Conservation (phyloP, 2,797 vertebrate genomes). For the Carcharodon carcharias region DNA sequence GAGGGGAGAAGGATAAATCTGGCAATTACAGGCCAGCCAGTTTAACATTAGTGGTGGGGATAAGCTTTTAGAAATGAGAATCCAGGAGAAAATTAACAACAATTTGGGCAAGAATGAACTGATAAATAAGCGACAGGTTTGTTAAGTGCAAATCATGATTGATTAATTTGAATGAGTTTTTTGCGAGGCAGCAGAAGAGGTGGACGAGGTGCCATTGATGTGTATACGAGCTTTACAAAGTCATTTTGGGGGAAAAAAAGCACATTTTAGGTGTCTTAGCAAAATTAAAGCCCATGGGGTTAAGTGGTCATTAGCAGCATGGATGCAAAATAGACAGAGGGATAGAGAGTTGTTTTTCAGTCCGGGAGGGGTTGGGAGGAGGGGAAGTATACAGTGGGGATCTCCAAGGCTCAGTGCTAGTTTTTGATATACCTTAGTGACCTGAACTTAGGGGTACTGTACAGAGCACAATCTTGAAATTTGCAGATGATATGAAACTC, state of each 20-base stretch:
- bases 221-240: not conserved
- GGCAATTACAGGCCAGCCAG: not conserved
- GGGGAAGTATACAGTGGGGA: not conserved
- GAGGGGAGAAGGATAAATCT: not conserved
- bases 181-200: not conserved
- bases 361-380: too few relatives aligned
- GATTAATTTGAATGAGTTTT: not conserved
- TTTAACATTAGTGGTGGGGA: not conserved
- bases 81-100: not conserved
- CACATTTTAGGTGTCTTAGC: not conserved
- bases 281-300: not conserved
- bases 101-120: not conserved
- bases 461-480: not conserved
- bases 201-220: not conserved
- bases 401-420: not conserved
- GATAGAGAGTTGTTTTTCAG: not conserved
- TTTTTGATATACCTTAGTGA: not conserved
- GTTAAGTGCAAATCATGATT: not conserved
- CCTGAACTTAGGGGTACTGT: not conserved
- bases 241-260: not conserved
- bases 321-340: not conserved
- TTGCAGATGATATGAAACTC: not conserved
- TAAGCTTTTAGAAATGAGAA: not conserved
- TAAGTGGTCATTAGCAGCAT: not conserved
- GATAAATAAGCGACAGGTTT: not conserved